Base-by-base conservation (phyloP, 1,140 invertebrate genomes). In the Nymphalis io region DNA sequence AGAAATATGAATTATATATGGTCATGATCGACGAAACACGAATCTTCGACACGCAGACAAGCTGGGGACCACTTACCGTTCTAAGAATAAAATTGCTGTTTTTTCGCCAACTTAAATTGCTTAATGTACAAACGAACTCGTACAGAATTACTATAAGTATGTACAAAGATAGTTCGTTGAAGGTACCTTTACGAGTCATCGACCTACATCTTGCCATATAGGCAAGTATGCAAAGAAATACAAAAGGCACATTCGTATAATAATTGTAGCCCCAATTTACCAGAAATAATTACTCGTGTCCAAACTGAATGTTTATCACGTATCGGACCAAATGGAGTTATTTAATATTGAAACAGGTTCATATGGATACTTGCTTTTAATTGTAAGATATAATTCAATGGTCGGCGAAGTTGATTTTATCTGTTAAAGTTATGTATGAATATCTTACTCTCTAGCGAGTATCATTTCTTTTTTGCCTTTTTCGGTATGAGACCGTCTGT, bases 251-350 rank as follows among this genome's bases (percentile, higher is more conserved):
- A 70, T 67, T 72, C 58, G 57, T 42, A 68, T 75, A 80, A 80
- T 82, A 78, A 83, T 83, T 83, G 82, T 81, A 79, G 75, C 73
- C 61, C 82, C 82, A 83, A 84, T 85, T 85, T 82, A 81, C 72
- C 65, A 65, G 76, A 83, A 87, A 85, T 87, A 87, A 85, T 85
- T 84, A 85, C 78, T 72, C 65, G 51, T 71, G 71, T 72, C 76
- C 75, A 78, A 81, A 80, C 65, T 69, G 58, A 69, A 73, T 72
- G 77, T 72, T 78, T 84, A 84, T 82, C 80, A 79, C 64, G 73
- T 73, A 78, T 75, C 76, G 73, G 53, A 23, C 69, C 76, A 73
- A 81, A 82, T 81, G 79, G 75, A 83, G 75, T 81, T 81, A 83
- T 83, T 83, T 77, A 73, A 75, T 65, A 74, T 58, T 53, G 38